Conservation (phyloP, 2,888 invertebrate species). For the Resseliella maxima region DNA sequence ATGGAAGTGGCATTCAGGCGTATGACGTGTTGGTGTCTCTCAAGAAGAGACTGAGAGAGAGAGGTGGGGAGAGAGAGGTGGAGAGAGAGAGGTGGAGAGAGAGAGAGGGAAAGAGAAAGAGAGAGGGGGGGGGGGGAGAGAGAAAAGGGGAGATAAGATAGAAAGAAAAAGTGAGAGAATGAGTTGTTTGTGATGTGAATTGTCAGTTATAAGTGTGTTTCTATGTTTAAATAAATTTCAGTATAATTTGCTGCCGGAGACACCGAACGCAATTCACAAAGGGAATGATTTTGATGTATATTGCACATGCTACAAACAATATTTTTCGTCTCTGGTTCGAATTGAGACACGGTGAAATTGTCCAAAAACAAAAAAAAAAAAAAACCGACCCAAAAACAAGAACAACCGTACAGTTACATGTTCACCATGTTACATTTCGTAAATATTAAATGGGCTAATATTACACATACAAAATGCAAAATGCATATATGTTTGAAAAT, state of each 20-base stretch:
- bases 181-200: neutral
- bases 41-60: too few species aligned
- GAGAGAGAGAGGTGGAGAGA: too few species aligned
- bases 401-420: neutral
- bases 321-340: neutral
- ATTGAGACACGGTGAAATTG: too few species aligned
- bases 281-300: neutral
- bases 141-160: too few species aligned
- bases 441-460: slow-evolving; percentile 43
- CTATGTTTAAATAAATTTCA: slow-evolving; percentile 19
- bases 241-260: neutral
- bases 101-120: too few species aligned
- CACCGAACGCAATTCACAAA: neutral
- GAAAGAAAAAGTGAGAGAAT: too few species aligned
- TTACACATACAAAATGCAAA: neutral
- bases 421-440: neutral
- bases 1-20: too few species aligned
- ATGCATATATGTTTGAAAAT: neutral
- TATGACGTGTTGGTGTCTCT: too few species aligned
- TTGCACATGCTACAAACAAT: neutral
- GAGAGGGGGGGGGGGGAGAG: too few species aligned
- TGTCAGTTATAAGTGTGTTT: slow-evolving; percentile 29
- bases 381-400: neutral
- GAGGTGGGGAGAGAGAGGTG: too few species aligned
- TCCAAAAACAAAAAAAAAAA: neutral